Base-by-base conservation (phyloP, 2,113 vertebrate species). In the Eira barbara region DNA sequence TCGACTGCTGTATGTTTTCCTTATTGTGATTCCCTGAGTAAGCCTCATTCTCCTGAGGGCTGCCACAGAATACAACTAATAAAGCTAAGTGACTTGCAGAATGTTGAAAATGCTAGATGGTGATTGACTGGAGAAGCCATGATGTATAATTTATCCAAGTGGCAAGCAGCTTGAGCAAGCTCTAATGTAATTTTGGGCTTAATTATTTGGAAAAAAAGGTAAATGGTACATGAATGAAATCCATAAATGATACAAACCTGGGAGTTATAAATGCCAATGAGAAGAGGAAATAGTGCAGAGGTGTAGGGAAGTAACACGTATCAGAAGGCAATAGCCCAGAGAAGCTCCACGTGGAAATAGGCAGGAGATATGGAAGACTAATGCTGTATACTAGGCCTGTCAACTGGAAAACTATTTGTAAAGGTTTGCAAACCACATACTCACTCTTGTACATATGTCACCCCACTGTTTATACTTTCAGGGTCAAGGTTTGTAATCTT, bases 181-280 rank as follows among this genome's bases (percentile, higher is more conserved):
- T 83, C n/a, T 98, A 96, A 97, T 97, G 93, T 96, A 94, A 98
- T 97, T 92, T 92, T 74, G 81, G 63, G 79, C 82, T 97, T 97
- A 98, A 96, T 97, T 97, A 97, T 97, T 97, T 98, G 94, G 92
- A 92, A 95, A 96, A 83, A 97, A 93, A 49, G 85, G 93, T 96
- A 97, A 98, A 97, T 97, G 95, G 65, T 92, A 97, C 94, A 97
- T 97, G 93, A 97, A 93, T 82, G 36, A 95, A 94, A 96, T 78
- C 29, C 74, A 69, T 95, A 95, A 97, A 89, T 87, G 93, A 92
- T 76, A 95, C 69, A 88, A 97, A 94, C 55, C 76, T 97, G 80
- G 34, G 57, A 94, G 76, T 52, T 95, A 89, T 78, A 98, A 98
- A 97, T 88, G 67, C 47, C 89, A 92, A 3, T 42, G 42, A 95